phyloP scores from a whole-genome alignment of 2,888 invertebrate species.

The Rosalia funebris region DNA sequence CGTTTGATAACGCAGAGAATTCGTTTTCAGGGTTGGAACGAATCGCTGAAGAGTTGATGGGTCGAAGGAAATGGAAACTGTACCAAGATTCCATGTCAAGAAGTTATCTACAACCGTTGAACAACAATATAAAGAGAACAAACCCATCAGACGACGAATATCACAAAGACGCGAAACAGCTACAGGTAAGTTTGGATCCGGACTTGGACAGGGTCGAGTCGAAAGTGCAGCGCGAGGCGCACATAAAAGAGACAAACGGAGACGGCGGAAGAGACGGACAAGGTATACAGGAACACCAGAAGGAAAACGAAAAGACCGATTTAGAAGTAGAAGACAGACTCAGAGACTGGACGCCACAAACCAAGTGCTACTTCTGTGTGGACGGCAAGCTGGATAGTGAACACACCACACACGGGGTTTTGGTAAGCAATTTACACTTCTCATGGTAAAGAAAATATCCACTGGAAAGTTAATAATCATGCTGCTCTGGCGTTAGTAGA shows the following conservation, averaged over 20 bases:
- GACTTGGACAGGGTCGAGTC: conserved; percentile 30
- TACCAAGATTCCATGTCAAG: conserved; percentile 79
- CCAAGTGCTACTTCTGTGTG: conserved; percentile 85
- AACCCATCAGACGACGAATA: conserved; percentile 53
- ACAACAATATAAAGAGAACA: conserved; percentile 62
- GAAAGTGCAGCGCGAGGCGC: conserved; percentile 36
- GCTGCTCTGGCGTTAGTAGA: too few species aligned
- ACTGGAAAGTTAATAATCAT: too few species aligned
- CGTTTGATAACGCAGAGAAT: too few species aligned
- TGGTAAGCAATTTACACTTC: conserved; percentile 65
- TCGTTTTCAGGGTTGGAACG: conserved; percentile 94
- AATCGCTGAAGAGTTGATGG: conserved; percentile 97
- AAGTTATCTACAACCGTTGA: conserved; percentile 64
- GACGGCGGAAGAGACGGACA: conserved; percentile 49
- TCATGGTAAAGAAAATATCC: too few species aligned
- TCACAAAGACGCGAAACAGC: conserved; percentile 42
- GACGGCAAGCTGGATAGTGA: conserved; percentile 74
- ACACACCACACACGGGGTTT: conserved; percentile 68
- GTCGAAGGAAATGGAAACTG: conserved; percentile 95
- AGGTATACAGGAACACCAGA: conserved; percentile 46
- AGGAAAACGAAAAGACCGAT: conserved; percentile 48
- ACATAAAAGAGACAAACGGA: conserved; percentile 35
- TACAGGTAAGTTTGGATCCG: conserved; percentile 22
- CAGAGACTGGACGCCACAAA: conserved; percentile 81
- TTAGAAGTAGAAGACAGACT: conserved; percentile 58